These are phyloP conservation scores for Goniozus legneri DNA, from an alignment of 1,140 invertebrate species.

Conservation along the genomic window DNA sequence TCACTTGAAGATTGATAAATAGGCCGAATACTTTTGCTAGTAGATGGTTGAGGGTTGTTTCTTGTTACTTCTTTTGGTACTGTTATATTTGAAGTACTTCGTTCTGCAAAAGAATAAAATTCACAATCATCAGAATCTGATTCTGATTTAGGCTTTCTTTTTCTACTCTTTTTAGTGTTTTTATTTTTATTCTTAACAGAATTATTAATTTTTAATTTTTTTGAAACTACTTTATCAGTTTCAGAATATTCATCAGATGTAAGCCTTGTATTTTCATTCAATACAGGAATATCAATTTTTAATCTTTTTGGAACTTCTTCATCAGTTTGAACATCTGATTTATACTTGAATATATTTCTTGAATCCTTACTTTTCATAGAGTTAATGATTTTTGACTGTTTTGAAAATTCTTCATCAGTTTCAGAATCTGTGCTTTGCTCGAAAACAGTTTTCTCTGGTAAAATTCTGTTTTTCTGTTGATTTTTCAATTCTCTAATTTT, in stretches of 20 bases:
- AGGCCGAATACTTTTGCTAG: background rate
- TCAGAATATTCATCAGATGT: constrained; percentile 12
- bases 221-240: constrained; percentile 4
- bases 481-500: constrained; percentile 22
- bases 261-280: background rate
- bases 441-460: constrained; percentile 8
- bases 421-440: constrained; percentile 20
- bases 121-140: constrained; percentile 8
- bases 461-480: constrained; percentile 8
- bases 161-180: background rate
- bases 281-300: background rate
- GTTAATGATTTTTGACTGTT: background rate
- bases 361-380: background rate
- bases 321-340: background rate
- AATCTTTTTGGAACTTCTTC: background rate
- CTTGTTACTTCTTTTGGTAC: background rate
- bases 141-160: background rate
- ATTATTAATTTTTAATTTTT: background rate
- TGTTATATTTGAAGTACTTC: constrained; percentile 11
- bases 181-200: constrained; percentile 2
- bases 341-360: too few species aligned
- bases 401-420: background rate
- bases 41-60: constrained; percentile 6
- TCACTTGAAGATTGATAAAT: background rate
- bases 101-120: constrained; percentile 2